A percentile compares a stretch with the other conserved stretches of the same genome.
Evolutionary conservation across 2,113 vertebrate species (phyloP).

Genomic region (Phyllopteryx taeniolatus): DNA sequence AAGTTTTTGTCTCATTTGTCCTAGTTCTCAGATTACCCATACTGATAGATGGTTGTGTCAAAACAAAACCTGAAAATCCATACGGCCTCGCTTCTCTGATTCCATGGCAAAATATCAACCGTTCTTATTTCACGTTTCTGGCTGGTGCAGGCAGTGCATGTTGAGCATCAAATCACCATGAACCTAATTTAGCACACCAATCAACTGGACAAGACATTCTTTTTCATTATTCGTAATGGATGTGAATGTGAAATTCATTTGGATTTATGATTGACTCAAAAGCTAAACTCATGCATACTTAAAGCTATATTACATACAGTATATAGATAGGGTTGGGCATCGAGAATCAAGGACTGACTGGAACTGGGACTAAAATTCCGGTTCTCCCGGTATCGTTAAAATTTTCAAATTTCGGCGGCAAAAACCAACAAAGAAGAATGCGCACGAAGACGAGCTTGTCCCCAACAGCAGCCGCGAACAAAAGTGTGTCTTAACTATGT

Average conservation of each 20-base stretch:
- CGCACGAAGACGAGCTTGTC: no score
- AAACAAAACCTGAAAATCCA: constrained; percentile 58
- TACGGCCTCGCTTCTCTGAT: constrained; percentile 50
- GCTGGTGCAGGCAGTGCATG: constrained; percentile 23
- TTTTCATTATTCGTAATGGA: neutral
- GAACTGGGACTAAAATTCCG: no score
- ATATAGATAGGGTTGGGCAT: no score
- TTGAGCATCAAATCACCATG: constrained; percentile 37
- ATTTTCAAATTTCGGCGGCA: no score
- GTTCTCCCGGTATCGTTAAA: no score
- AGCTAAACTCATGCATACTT: constrained; percentile 18
- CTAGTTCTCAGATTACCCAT: constrained; percentile 48
- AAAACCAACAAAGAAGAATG: no score
- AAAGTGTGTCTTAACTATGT: no score
- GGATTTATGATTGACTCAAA: constrained; percentile 1
- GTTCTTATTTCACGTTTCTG: constrained; percentile 42
- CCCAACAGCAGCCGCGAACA: no score
- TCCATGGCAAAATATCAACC: constrained; percentile 53
- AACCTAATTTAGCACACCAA: constrained; percentile 25
- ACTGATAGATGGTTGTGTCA: constrained; percentile 59
- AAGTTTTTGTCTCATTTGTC: constrained; percentile 18
- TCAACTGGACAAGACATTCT: neutral
- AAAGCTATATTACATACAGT: neutral
- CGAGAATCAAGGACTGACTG: no score
- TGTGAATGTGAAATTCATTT: neutral